Evolutionary conservation across 2,797 vertebrate species (phyloP).

Genomic region (Florisuga fusca): DNA sequence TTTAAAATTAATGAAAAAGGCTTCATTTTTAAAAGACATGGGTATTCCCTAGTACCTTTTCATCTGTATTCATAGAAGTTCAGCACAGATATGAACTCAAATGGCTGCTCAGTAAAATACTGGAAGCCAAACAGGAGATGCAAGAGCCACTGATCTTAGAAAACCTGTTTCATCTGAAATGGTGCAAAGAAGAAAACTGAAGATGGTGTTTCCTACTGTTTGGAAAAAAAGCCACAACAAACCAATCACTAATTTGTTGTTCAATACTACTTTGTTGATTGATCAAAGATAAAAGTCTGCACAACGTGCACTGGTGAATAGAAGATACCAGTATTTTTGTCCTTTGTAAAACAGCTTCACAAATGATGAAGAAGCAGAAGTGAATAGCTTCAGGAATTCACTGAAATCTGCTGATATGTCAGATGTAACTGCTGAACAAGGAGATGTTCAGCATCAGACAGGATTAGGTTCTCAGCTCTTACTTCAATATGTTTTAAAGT

Average conservation of each 20-base stretch:
- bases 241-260: neutral
- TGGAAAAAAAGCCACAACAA: neutral
- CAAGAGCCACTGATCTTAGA: neutral
- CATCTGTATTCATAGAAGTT: neutral
- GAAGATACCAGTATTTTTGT: neutral
- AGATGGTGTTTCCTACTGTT: neutral
- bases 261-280: neutral
- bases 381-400: neutral
- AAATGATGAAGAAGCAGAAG: neutral
- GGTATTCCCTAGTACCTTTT: neutral
- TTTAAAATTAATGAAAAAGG: conserved; percentile 10
- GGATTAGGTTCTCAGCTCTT: neutral
- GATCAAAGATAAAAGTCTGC: neutral
- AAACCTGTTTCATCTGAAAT: neutral
- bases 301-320: neutral
- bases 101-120: neutral
- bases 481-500: neutral
- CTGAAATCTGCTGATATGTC: neutral
- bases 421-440: neutral
- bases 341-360: neutral
- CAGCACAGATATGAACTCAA: neutral
- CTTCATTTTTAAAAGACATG: neutral
- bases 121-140: neutral
- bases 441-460: neutral
- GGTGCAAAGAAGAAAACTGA: neutral